Base-by-base conservation (phyloP, 2,888 invertebrate species). In the Caenorhabditis sulstoni region DNA sequence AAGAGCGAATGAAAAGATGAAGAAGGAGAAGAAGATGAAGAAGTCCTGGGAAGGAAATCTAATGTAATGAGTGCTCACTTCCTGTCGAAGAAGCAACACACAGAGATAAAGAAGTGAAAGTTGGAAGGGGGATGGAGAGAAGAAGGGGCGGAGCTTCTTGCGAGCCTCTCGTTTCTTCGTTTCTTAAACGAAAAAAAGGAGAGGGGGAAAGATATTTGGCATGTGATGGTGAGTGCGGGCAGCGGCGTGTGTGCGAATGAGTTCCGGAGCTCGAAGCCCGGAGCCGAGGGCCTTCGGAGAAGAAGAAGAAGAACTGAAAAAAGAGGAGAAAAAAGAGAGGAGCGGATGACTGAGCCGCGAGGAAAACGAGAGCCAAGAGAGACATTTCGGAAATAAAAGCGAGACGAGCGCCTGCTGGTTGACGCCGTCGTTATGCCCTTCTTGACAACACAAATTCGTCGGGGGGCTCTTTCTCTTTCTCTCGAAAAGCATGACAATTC, bases 221-320 rank as follows among this genome's bases (percentile, higher is more conserved):
- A 71, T 71, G 71, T 62, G 62, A 71, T 71, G 62, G 57, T 49
- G 55, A 55, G 71, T 64, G 71, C 55, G 71, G 55, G 64, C 49
- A 57, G 71, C 45, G 4, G 29, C 29, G 29, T 29, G 62, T 45
- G 64, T 45, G 62, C 61, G 55, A 71, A 71, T 71, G 71, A 71
- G 71, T 71, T 71, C 71, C 64, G 71, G 62, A 35, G 41, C 58
- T 3, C 20, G 29, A 29, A 35, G 41, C 7, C 41, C 14, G 11
- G 3, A 4, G 41, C 12, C 52, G 44, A 53, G 41, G 37, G 16
- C 18, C 11, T 57, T 57, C 18, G 53, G 53, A 37, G 52, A 53
- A 57, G 18, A 23, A 44, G 9, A 18, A 47, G 47, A 9, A 47
- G 29, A 29, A 29, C n/a, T n/a, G 41, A 41, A 41, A 41, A 41